Evolutionary conservation across 2,113 vertebrate species (phyloP), one percentile per base, ranked within the genome.

Genomic region (Megaptera novaeangliae): DNA sequence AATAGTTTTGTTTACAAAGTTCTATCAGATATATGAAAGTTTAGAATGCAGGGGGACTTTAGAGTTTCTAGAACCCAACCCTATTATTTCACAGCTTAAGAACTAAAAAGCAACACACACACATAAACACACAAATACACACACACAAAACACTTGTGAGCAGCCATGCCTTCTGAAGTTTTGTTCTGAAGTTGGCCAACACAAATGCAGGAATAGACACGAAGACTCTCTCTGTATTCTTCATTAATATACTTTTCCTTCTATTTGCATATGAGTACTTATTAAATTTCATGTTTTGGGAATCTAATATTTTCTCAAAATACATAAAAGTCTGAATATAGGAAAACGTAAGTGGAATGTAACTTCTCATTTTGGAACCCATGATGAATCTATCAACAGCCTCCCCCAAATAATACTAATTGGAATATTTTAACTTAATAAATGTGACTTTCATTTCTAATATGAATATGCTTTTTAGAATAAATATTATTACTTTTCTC

Each of bases 241-340:
- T 94, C 17, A 8, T 27, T 64, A 41, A 71, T 36, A 34, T 75
- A 12, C 0, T 0, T 7, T 71, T 23, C 23, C 11, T 44, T 6
- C 20, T 23, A 49, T 64, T 69, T 29, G 27, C 25, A 81, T 27
- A 18, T 36, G 10, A 3, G 7, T 12, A 25, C 49, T 66, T 44
- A 17, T 39, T 88, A 69, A 92, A 49, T 63, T 55, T 66, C 0
- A 3, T 59, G 15, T n/a, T 29, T 31, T 21, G 8, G 31, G 2
- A 39, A 88, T 25, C 15, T 41, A 63, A 12, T 63, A n/a, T 82
- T 85, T 94, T 92, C 41, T 75, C 1, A 78, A 94, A 82, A 82
- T 34, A 85, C 1, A 63, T 20, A 55, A 10, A 52, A 31, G 9
- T 52, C 21, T 66, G 11, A 96, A 83, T 64, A 41, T 15, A 75